phyloP scores from a whole-genome alignment of 2,888 invertebrate genomes.

The Aelia acuminata region DNA sequence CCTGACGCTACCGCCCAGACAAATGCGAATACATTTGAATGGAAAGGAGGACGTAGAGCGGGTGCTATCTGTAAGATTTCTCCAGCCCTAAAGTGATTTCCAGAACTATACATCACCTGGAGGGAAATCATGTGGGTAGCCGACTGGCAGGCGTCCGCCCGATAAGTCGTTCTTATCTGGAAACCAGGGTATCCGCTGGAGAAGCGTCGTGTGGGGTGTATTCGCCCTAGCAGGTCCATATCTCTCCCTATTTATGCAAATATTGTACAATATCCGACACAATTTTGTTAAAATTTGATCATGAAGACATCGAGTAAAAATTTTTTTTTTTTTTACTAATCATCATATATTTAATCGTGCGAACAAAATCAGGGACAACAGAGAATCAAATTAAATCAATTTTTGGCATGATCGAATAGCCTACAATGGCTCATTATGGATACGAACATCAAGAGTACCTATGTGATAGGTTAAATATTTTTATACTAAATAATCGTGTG shows the following conservation, averaged over 20 bases:
- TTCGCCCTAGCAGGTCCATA: not conserved
- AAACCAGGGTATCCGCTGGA: not conserved
- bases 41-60: not conserved
- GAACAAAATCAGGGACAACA: no score
- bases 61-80: conserved; percentile 11
- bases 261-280: not conserved
- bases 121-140: conserved; percentile 49
- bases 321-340: no score
- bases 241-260: not conserved
- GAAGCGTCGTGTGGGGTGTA: conserved; percentile 55
- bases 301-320: not conserved
- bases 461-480: no score
- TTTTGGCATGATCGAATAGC: no score
- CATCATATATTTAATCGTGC: no score
- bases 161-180: conserved; percentile 39
- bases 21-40: conserved; percentile 28
- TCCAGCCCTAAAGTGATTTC: conserved; percentile 33
- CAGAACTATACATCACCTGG: conserved; percentile 46
- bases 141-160: conserved; percentile 16
- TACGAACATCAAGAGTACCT: no score
- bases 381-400: no score
- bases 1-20: not conserved
- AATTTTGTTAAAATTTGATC: no score
- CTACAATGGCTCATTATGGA: no score
- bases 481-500: no score